A percentile compares a stretch with the other conserved stretches of the same genome.
phyloP scores from a whole-genome alignment of 2,113 vertebrate species.

The Engraulis encrasicolus region DNA sequence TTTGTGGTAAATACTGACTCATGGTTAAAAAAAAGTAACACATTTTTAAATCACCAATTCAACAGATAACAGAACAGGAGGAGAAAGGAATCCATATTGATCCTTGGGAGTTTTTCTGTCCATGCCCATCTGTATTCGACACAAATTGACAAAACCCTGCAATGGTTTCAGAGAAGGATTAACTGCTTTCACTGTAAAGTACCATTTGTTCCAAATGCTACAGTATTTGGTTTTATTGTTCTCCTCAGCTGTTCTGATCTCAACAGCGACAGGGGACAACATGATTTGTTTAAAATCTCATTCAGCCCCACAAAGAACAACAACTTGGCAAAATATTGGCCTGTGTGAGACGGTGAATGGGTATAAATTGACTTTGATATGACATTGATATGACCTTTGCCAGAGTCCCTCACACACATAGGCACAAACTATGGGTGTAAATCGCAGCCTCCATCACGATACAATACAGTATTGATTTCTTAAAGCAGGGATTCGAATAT shows the following conservation, averaged over 20 bases:
- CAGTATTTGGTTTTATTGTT: neutral
- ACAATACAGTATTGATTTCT: too few relatives aligned
- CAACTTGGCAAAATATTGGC: neutral
- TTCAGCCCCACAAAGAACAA: neutral
- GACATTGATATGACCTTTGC: neutral
- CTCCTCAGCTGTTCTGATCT: neutral
- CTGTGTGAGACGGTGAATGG: neutral
- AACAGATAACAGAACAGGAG: neutral
- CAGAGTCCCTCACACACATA: neutral
- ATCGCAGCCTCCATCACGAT: too few relatives aligned
- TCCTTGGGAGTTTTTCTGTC: neutral
- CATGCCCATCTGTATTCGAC: neutral
- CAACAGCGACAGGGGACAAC: neutral
- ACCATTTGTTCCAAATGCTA: neutral
- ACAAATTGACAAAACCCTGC: neutral
- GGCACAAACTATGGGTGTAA: too few relatives aligned
- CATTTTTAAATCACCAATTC: neutral
- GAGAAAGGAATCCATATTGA: neutral
- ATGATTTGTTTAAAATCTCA: slow-evolving; percentile 6
- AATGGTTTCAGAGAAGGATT: neutral
- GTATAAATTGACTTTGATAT: neutral
- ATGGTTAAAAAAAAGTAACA: neutral
- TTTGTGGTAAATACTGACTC: neutral
- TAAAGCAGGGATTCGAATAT: too few relatives aligned
- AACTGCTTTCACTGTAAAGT: neutral